Base-by-base conservation (phyloP, 30 jellyfish, hydroid and myxozoan species). In the Aurelia aurita region DNA sequence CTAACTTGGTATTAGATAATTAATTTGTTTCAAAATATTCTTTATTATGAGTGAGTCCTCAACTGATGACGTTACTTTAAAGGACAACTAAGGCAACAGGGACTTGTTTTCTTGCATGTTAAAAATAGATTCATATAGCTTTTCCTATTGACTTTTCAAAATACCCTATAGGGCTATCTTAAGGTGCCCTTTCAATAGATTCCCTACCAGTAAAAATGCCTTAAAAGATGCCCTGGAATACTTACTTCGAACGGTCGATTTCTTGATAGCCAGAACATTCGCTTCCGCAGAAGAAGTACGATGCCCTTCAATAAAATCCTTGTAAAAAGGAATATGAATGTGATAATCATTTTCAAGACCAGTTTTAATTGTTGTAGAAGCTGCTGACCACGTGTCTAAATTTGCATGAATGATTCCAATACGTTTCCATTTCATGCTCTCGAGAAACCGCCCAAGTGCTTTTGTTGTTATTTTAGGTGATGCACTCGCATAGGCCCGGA, bases 401-500 rank as follows among this genome's bases (percentile, higher is more conserved):
- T 72, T 78, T 35, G 91, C 51, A 44, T 91, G 85, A 27, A 91
- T 58, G 12, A 91, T 60, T 5, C 91, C 98, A 18, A 86, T 74
- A 47, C 76, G 60, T 14, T 84, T 44, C 98, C 98, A 91, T 9
- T 79, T 76, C 95, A 91, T 83, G 35, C 72, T 74, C 49, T 46
- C 27, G 61, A 85, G 61, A 32, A 91, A 79, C 69, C 43, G 25
- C 35, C 31, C 80, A 13, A 91, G 70, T 12, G 92, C 85, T 8
- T 28, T n/a, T 21, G 96, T 70, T 7, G 95, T 75, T 18, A 78
- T 18, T 2, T 19, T 16, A 11, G 83, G 83, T 5, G 98, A 77
- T 2, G 92, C 88, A 69, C 89, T 72, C 20, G 98, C 97, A 47
- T 46, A 91, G n/a, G 98, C 94, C 72, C 93, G 61, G 19, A 65